A percentile compares a stretch with the other conserved stretches of the same genome.
These are phyloP conservation scores for Dusona sp. DNA, from an alignment of 2,888 invertebrate species.

Conservation along the genomic window DNA sequence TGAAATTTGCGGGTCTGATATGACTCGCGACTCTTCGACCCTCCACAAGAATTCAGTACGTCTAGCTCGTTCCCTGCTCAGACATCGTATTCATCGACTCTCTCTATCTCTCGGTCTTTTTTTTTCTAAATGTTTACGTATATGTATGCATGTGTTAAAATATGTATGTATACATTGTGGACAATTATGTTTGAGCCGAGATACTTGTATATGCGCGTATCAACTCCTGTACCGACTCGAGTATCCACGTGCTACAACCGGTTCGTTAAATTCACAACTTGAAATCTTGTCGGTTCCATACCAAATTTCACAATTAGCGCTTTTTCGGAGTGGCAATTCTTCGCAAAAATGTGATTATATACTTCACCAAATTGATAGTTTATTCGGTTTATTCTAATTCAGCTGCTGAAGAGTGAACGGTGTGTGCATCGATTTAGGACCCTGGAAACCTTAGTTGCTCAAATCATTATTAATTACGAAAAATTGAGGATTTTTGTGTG, in stretches of 20 bases:
- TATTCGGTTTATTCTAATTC: not conserved
- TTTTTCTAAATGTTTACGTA: not conserved
- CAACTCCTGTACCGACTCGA: slow-evolving; percentile 29
- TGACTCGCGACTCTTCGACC: slow-evolving; percentile 18
- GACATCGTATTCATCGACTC: slow-evolving; percentile 68
- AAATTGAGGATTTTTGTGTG: not conserved
- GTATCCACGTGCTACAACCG: slow-evolving; percentile 39
- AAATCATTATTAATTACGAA: not conserved
- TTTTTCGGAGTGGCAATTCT: not conserved
- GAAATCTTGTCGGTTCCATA: not conserved
- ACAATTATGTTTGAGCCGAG: not conserved
- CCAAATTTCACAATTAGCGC: not conserved
- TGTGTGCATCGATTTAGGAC: not conserved
- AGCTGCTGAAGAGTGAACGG: not conserved
- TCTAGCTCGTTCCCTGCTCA: slow-evolving; percentile 77
- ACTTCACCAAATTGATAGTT: not conserved
- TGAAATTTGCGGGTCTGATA: slow-evolving; percentile 24
- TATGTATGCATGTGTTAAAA: not conserved
- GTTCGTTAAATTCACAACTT: not conserved
- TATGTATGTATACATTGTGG: not conserved
- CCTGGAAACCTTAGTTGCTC: too few relatives aligned
- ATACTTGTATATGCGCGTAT: not conserved
- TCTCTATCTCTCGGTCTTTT: slow-evolving; percentile 7
- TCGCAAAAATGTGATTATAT: not conserved
- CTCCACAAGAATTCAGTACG: slow-evolving; percentile 77